These are phyloP conservation scores for Anhinga anhinga DNA, from an alignment of 2,113 vertebrate species.

Conservation along the genomic window DNA sequence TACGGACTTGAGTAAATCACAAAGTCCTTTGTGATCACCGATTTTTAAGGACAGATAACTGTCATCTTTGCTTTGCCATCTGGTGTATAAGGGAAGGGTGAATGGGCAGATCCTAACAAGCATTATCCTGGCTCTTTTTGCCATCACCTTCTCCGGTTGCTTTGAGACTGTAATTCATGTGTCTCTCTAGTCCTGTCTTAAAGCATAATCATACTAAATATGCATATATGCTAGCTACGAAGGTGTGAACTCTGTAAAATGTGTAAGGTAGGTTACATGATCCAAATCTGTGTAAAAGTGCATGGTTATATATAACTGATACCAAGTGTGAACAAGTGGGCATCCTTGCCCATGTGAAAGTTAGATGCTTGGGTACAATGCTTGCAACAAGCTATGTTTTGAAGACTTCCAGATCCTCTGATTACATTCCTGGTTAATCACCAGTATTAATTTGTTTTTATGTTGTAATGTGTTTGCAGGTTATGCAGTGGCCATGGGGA, in stretches of 20 bases:
- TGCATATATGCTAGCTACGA: not conserved
- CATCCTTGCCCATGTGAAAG: not conserved
- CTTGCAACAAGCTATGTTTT: not conserved
- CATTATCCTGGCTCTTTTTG: not conserved
- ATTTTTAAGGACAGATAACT: conserved; percentile 11
- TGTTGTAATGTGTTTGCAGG: conserved; percentile 21
- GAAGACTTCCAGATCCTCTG: not conserved
- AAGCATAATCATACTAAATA: not conserved
- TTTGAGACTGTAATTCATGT: not conserved
- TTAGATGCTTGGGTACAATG: not conserved
- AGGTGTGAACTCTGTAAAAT: not conserved
- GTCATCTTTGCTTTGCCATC: not conserved
- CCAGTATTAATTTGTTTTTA: conserved; percentile 17
- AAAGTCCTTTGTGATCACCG: not conserved
- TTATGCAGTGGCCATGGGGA: conserved; percentile 39
- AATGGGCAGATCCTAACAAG: not conserved
- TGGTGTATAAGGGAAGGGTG: conserved; percentile 8
- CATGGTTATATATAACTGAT: not conserved
- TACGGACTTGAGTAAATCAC: not conserved
- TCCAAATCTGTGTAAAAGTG: not conserved
- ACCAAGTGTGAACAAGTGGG: not conserved
- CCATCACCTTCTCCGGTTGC: not conserved
- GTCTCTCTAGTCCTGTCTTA: not conserved
- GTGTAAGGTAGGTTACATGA: not conserved
- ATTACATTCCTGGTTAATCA: not conserved